These are phyloP conservation scores for Neuroscelio doddi DNA, from an alignment of 2,888 invertebrate species.

Conservation along the genomic window DNA sequence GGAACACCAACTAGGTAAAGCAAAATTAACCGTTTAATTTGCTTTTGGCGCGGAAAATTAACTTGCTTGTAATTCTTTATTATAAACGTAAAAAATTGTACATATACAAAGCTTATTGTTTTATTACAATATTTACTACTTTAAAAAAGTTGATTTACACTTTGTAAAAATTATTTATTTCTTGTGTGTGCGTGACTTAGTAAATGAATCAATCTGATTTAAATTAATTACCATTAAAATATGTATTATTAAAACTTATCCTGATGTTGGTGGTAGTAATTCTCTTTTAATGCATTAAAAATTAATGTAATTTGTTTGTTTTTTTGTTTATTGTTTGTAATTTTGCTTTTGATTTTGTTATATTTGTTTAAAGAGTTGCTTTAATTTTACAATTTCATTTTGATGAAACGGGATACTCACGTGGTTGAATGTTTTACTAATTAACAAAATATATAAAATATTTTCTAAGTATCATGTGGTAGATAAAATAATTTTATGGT, in stretches of 20 bases:
- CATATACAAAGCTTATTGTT: neutral
- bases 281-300: no score
- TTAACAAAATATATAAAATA: neutral
- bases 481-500: constrained; percentile 61
- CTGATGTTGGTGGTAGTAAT: no score
- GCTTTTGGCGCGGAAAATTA: constrained; percentile 9
- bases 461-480: neutral
- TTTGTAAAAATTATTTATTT: no score
- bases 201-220: no score
- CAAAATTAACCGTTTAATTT: constrained; percentile 60
- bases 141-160: no score
- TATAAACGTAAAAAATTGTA: neutral
- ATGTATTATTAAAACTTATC: no score
- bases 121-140: no score
- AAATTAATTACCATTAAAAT: no score
- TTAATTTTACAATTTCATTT: neutral
- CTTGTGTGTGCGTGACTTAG: no score
- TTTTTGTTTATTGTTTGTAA: neutral
- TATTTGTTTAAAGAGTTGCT: neutral
- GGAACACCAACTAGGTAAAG: constrained; percentile 83
- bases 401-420: neutral
- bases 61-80: constrained; percentile 2
- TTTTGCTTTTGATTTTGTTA: constrained; percentile 4
- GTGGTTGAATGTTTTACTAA: neutral
- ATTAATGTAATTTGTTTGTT: neutral